These are phyloP conservation scores for Nesogale talazaci DNA, from an alignment of 2,113 vertebrate genomes.

Conservation along the genomic window DNA sequence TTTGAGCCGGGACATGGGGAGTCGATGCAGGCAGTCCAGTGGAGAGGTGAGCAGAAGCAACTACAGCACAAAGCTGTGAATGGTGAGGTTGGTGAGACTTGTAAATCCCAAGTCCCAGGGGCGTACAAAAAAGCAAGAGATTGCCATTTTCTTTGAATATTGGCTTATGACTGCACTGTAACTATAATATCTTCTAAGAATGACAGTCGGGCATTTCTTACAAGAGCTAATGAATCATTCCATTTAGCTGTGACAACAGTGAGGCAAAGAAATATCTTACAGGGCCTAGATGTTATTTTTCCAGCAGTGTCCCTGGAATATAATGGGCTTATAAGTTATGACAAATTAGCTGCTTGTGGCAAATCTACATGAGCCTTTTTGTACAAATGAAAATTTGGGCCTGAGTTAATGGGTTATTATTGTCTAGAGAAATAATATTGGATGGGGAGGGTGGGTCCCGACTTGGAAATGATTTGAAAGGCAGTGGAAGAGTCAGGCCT, in stretches of 20 bases:
- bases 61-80: not conserved
- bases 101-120: not conserved
- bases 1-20: not conserved
- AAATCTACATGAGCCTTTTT: constrained; percentile 68
- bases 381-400: constrained; percentile 60
- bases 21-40: not conserved
- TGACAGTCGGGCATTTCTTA: constrained; percentile 66
- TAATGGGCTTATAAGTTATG: constrained; percentile 68
- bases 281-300: constrained; percentile 71
- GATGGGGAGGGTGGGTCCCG: not conserved
- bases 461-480: constrained; percentile 42
- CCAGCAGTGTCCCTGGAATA: constrained; percentile 44
- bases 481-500: not conserved
- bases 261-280: constrained; percentile 74
- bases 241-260: constrained; percentile 74
- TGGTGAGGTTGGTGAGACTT: constrained; percentile 3
- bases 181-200: constrained; percentile 62
- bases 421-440: constrained; percentile 52
- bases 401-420: constrained; percentile 67
- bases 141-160: constrained; percentile 73
- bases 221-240: constrained; percentile 73
- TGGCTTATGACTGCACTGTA: constrained; percentile 55
- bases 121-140: constrained; percentile 51
- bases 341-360: constrained; percentile 70
- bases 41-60: not conserved